These are phyloP conservation scores for Ciona savignyi DNA, from an alignment of 23 tunicate species.

Conservation along the genomic window DNA sequence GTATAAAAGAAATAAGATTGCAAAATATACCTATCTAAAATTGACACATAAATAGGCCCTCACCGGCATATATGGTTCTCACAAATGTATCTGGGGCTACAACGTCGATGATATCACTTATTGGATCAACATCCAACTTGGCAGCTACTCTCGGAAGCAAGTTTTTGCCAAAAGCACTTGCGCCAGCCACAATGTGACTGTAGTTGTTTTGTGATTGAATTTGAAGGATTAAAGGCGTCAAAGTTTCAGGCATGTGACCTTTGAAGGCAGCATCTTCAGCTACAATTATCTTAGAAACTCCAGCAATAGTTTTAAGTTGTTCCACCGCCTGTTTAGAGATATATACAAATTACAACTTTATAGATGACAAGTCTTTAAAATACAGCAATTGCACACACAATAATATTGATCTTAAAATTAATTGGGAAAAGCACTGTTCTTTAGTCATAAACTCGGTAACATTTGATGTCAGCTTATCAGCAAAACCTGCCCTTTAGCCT, in stretches of 20 bases:
- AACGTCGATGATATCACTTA: conserved; percentile 87
- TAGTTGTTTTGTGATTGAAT: conserved; percentile 37
- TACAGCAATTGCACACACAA: no score
- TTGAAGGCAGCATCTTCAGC: conserved; percentile 64
- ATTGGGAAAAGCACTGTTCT: no score
- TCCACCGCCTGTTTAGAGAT: conserved; percentile 41
- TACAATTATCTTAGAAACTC: conserved; percentile 62
- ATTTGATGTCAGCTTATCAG: no score
- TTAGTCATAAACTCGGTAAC: no score
- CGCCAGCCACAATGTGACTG: conserved; percentile 91
- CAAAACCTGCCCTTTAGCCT: no score
- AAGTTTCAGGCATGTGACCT: conserved; percentile 75
- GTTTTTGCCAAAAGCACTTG: conserved; percentile 91
- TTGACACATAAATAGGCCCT: not conserved
- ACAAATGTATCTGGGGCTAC: conserved; percentile 89
- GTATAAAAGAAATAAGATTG: no score
- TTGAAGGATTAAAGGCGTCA: conserved; percentile 50
- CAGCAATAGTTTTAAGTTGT: conserved; percentile 49
- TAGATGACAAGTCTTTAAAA: no score
- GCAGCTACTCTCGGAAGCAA: conserved; percentile 96
- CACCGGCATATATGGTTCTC: conserved; percentile 99
- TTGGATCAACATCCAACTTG: conserved; percentile 85
- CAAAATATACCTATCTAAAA: no score
- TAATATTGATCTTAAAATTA: no score
- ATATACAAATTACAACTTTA: not conserved